Conservation (phyloP, 2,888 invertebrate genomes). For the Escarpia spicata region DNA sequence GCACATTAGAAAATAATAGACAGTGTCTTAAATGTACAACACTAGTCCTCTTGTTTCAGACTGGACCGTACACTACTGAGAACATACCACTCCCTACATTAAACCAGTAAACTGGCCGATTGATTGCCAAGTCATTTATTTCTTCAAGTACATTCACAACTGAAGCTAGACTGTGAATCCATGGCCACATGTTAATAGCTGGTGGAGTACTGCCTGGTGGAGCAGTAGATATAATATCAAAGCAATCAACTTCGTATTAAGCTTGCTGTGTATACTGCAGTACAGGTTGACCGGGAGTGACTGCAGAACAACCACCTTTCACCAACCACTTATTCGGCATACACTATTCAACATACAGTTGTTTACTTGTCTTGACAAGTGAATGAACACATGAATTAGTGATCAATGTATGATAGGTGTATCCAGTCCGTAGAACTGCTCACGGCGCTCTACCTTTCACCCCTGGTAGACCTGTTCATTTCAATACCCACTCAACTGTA, state of each 20-base stretch:
- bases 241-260: not conserved
- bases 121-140: not conserved
- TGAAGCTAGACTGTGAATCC: not conserved
- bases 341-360: not conserved
- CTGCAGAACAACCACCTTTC: not conserved
- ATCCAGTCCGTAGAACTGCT: not conserved
- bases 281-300: not conserved
- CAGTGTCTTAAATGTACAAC: not conserved
- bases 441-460: not conserved
- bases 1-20: not conserved
- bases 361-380: not conserved
- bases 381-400: not conserved
- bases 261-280: not conserved
- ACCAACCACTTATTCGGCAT: not conserved
- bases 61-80: not conserved
- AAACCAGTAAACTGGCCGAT: not conserved
- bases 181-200: not conserved
- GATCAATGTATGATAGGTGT: not conserved
- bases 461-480: not conserved
- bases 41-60: not conserved
- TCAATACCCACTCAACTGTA: not conserved
- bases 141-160: constrained; percentile 7
- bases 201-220: not conserved
- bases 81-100: too few relatives aligned
- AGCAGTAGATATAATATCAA: not conserved